Conservation (phyloP, 2,888 invertebrate genomes). For the Coelogynopora nodosa region DNA sequence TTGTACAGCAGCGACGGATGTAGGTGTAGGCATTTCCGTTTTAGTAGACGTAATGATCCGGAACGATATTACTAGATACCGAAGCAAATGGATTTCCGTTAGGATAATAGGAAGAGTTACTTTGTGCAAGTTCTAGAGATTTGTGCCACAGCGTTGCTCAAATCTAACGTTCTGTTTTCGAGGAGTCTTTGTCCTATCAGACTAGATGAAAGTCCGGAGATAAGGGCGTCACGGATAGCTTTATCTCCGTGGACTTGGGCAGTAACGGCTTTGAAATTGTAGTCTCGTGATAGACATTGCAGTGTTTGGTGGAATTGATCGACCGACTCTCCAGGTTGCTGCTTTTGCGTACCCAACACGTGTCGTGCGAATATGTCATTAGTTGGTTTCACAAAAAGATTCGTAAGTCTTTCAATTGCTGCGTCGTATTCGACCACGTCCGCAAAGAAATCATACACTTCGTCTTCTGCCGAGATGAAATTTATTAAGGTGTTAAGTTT, state of each 20-base stretch:
- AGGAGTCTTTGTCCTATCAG: constrained; percentile 33
- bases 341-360: constrained; percentile 16
- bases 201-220: constrained; percentile 10
- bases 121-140: constrained; percentile 29
- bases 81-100: constrained; percentile 21
- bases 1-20: constrained; percentile 26
- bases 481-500: constrained; percentile 21
- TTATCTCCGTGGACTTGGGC: constrained; percentile 27
- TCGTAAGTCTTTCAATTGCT: constrained; percentile 26
- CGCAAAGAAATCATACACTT: not conserved
- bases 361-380: constrained; percentile 40
- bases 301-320: constrained; percentile 34
- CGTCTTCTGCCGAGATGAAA: constrained; percentile 11
- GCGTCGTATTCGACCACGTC: constrained; percentile 9
- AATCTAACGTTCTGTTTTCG: constrained; percentile 33
- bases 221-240: constrained; percentile 29
- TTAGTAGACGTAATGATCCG: constrained; percentile 2
- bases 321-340: constrained; percentile 36
- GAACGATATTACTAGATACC: constrained; percentile 28
- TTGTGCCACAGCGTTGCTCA: constrained; percentile 20
- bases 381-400: constrained; percentile 37
- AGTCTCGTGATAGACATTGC: constrained; percentile 29
- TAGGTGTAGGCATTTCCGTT: constrained; percentile 1
- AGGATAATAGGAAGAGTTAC: constrained; percentile 18
- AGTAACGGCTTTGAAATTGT: constrained; percentile 33